These are phyloP conservation scores for Brachypalpus laphriformis DNA, from an alignment of 2,888 invertebrate genomes.

Conservation along the genomic window DNA sequence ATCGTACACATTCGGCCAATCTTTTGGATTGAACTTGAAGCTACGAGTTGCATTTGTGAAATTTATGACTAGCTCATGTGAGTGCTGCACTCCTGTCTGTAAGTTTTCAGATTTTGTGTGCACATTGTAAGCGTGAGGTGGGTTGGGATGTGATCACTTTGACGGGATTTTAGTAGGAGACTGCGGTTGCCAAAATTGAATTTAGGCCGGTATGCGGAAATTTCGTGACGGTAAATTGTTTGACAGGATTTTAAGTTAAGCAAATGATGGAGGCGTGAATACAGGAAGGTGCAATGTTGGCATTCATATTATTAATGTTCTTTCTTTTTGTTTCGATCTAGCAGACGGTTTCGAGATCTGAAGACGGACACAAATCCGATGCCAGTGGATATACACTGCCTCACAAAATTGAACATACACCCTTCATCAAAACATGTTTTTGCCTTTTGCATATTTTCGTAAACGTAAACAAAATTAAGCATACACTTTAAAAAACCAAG, in stretches of 20 bases:
- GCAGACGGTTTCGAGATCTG: no score
- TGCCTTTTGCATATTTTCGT: no score
- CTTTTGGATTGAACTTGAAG: constrained; percentile 61
- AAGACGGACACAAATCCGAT: no score
- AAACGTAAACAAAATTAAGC: no score
- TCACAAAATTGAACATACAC: no score
- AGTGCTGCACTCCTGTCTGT: background rate
- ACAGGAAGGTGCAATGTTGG: background rate
- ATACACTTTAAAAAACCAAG: no score
- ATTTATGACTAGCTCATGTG: constrained; percentile 45
- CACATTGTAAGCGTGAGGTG: background rate
- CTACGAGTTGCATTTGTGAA: constrained; percentile 25
- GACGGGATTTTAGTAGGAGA: constrained; percentile 3
- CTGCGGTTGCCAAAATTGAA: constrained; percentile 25
- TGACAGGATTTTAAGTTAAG: background rate
- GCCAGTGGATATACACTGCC: no score
- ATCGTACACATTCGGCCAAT: background rate
- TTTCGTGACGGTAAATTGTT: background rate
- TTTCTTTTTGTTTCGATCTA: background rate
- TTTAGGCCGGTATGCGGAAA: constrained; percentile 26
- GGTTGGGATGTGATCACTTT: background rate
- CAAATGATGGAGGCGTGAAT: background rate
- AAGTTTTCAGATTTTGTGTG: constrained; percentile 6
- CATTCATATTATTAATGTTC: background rate
- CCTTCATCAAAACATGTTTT: no score